Base-by-base conservation (phyloP, 1,140 invertebrate species). In the Aleiodes sp. region DNA sequence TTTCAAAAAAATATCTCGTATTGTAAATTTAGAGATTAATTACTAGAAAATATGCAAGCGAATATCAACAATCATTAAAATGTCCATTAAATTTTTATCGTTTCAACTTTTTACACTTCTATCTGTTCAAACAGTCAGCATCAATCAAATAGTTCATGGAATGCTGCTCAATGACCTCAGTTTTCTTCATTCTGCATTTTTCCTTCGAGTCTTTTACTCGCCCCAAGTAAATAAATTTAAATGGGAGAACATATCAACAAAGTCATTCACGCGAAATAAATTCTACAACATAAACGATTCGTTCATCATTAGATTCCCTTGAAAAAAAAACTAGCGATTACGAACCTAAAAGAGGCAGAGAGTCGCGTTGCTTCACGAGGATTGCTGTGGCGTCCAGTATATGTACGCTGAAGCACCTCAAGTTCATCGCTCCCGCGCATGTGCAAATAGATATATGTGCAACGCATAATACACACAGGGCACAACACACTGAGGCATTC, bases 361-460 rank as follows among this genome's bases (percentile, higher is more conserved):
- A 52, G 39, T 43, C 39, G 39, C 39, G 39, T 43, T 52, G 16
- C 19, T 24, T 52, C 46, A 24, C 26, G 31, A 63, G 33, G 63
- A 63, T 62, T 68, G 70, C 21, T 16, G 10, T 52, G 21, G 46
- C 57, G 14, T 69, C 57, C 57, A 65, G n/a, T 46, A 14, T 29
- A 26, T 29, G 28, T 21, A n/a, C n/a, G n/a, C n/a, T 28, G 56
- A 65, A 43, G 66, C 57, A 69, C 72, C 73, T 73, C 73, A 82
- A 80, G 83, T 83, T 83, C 82, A 84, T 80, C 80, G 83, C 81
- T 79, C 82, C 76, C 81, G 79, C 74, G 75, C 76, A 76, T 77
- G 78, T 77, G 73, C 79, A 80, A 80, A 82, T 77, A 75, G 35
- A 70, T 57, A 19, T 16, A 14, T 9, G 6, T 52, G 24, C 46